Percentiles rank a stretch among this genome's conserved stretches.
Evolutionary conservation across 2,113 vertebrate species (phyloP).

Genomic region (Taxidea taxus): DNA sequence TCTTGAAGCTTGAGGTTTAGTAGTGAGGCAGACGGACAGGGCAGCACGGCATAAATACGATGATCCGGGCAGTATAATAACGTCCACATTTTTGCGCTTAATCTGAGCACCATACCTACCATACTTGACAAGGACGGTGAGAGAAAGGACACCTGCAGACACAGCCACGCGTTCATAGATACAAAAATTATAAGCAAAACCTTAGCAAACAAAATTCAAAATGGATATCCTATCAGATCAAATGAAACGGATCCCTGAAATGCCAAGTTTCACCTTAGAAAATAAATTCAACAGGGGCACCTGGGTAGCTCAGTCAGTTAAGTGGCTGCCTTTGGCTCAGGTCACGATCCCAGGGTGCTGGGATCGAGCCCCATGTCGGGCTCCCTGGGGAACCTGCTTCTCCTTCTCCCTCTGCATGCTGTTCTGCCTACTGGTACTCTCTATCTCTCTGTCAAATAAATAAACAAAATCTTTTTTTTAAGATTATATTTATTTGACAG

Average conservation of each 20-base stretch:
- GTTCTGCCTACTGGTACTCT: too few relatives aligned
- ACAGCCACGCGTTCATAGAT: too few relatives aligned
- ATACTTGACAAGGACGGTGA: accelerated
- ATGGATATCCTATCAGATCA: neutral
- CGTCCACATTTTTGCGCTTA: accelerated
- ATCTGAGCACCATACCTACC: accelerated
- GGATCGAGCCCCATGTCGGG: too few relatives aligned
- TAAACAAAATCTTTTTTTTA: too few relatives aligned
- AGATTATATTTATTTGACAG: too few relatives aligned
- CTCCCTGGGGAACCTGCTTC: too few relatives aligned
- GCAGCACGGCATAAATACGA: accelerated
- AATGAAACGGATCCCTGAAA: neutral
- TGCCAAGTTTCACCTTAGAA: neutral
- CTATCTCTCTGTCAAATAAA: too few relatives aligned
- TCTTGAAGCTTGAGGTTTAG: neutral
- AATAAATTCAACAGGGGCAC: neutral
- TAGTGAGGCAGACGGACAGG: accelerated
- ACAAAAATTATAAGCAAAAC: neutral
- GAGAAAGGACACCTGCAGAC: neutral
- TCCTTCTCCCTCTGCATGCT: too few relatives aligned
- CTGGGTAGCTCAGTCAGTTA: too few relatives aligned
- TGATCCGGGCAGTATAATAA: too few relatives aligned
- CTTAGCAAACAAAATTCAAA: neutral
- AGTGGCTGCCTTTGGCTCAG: too few relatives aligned
- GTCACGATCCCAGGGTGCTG: too few relatives aligned